Conservation (phyloP, 1,140 invertebrate species). For the Drosophila serrata region DNA sequence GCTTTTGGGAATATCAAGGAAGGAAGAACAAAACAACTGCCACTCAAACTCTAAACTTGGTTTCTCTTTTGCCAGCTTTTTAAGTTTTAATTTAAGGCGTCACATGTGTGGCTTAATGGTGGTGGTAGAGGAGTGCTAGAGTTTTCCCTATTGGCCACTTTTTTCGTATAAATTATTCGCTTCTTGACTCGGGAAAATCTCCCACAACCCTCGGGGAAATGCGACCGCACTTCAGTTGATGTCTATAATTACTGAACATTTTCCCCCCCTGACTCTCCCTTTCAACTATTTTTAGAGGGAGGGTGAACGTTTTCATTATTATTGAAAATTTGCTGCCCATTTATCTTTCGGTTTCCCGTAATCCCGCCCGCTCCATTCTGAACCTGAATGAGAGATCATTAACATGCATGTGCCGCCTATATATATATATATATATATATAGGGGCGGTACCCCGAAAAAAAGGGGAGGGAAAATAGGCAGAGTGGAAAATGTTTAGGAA, state of each 20-base stretch:
- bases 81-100: conserved; percentile 54
- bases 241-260: conserved; percentile 45
- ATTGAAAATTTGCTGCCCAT: conserved; percentile 47
- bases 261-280: neutral
- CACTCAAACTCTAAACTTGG: neutral
- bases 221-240: conserved; percentile 22
- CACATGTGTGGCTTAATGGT: conserved; percentile 43
- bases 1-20: conserved; percentile 18
- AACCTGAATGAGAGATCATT: conserved; percentile 31
- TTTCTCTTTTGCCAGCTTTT: conserved; percentile 14
- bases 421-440: too few species aligned
- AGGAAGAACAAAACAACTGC: conserved; percentile 21
- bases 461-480: neutral
- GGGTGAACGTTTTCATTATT: conserved; percentile 34
- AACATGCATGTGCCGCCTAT: conserved; percentile 18
- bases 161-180: conserved; percentile 57
- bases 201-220: conserved; percentile 32
- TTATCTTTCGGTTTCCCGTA: conserved; percentile 24
- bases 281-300: conserved; percentile 8
- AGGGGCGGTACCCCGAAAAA: conserved; percentile 1
- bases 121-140: conserved; percentile 6
- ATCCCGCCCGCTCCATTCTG: conserved; percentile 6
- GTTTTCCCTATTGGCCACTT: conserved; percentile 7
- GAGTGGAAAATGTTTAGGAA: neutral
- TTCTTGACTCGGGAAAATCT: conserved; percentile 42